These are phyloP conservation scores for Cygnus atratus DNA, from an alignment of 2,113 vertebrate genomes.

Conservation along the genomic window DNA sequence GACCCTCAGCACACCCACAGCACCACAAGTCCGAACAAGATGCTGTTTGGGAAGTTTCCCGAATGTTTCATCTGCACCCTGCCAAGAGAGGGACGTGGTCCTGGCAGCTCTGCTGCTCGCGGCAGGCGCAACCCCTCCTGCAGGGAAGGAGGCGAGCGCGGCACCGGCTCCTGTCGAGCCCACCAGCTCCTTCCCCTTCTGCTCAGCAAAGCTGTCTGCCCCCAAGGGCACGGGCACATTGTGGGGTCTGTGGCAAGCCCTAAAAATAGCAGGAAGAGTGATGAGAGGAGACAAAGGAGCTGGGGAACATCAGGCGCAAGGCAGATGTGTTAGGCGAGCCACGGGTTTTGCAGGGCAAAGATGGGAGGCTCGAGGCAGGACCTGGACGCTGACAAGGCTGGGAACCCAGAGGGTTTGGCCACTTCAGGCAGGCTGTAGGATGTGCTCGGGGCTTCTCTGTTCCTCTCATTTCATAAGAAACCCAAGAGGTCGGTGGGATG, in stretches of 20 bases:
- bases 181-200: background rate
- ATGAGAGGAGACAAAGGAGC: background rate
- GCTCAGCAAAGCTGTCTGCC: background rate
- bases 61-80: background rate
- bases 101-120: background rate
- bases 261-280: background rate
- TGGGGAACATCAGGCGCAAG: background rate
- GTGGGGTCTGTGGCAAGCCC: background rate
- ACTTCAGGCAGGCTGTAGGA: background rate
- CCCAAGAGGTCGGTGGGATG: fast-evolving
- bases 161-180: fast-evolving
- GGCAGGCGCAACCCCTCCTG: background rate
- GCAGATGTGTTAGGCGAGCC: background rate
- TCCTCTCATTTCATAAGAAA: background rate
- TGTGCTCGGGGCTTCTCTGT: fast-evolving
- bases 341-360: background rate
- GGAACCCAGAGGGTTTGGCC: background rate
- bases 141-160: background rate
- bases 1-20: background rate
- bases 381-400: background rate
- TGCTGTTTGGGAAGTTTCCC: background rate
- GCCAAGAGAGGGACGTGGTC: background rate
- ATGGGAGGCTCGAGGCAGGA: background rate
- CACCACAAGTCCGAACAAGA: background rate
- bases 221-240: fast-evolving